These are phyloP conservation scores for Hystrix brachyura DNA, from an alignment of 2,113 vertebrate species.

Conservation along the genomic window DNA sequence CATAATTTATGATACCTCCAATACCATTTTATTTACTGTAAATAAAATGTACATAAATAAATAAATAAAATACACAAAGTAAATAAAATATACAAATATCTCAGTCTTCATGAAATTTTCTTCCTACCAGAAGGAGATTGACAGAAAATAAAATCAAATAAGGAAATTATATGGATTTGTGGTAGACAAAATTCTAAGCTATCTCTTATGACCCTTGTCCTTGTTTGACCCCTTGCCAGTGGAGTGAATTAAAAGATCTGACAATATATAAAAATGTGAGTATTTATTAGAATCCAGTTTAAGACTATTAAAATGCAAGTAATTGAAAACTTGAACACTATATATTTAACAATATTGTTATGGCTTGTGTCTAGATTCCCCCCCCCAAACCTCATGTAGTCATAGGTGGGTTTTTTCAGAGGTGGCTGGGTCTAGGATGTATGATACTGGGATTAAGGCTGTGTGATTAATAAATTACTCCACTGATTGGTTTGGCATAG, in stretches of 20 bases:
- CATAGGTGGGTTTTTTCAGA: too few relatives aligned
- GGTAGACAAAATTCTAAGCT: background rate
- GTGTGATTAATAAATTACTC: too few relatives aligned
- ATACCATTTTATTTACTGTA: background rate
- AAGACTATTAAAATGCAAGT: background rate
- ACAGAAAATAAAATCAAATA: background rate
- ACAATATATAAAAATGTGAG: background rate
- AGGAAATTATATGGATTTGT: background rate
- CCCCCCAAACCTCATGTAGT: too few relatives aligned
- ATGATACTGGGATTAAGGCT: too few relatives aligned
- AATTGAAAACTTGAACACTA: background rate
- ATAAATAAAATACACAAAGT: constrained; percentile 36
- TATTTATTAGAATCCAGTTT: background rate
- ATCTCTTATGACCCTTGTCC: too few relatives aligned
- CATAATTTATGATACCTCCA: background rate
- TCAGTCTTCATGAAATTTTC: background rate
- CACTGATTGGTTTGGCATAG: too few relatives aligned
- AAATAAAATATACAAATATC: constrained; percentile 11
- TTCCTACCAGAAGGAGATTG: background rate
- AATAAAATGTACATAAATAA: constrained; percentile 6
- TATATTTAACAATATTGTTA: background rate
- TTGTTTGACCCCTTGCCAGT: background rate
- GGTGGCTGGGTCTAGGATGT: too few relatives aligned
- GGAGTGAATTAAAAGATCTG: background rate
- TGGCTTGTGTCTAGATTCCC: too few relatives aligned